These are phyloP conservation scores for Macropodus opercularis DNA, from an alignment of 2,797 vertebrate species.

Conservation along the genomic window DNA sequence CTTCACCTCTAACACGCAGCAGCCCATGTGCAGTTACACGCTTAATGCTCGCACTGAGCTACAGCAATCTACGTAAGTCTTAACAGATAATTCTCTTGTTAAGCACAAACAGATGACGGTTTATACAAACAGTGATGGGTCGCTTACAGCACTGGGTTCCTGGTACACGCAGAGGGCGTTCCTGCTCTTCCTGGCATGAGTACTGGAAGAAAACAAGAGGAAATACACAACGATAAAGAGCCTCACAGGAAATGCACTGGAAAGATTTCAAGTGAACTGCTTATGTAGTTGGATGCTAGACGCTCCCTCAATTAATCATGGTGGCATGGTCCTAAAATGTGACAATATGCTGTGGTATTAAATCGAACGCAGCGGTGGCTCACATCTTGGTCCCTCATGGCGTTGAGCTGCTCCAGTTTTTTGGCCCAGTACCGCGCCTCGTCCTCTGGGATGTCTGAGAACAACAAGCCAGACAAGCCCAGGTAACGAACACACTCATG, in stretches of 20 bases:
- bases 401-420: conserved; percentile 97
- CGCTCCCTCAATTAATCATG: conserved; percentile 26
- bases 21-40: conserved; percentile 49
- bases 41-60: conserved; percentile 45
- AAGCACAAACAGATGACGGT: conserved; percentile 30
- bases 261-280: not conserved
- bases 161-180: conserved; percentile 89
- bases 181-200: conserved; percentile 88
- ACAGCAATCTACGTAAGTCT: conserved; percentile 57
- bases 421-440: conserved; percentile 99
- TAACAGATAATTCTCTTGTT: conserved; percentile 42
- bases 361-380: conserved; percentile 63
- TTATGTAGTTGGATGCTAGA: conserved; percentile 11
- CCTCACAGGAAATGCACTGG: not conserved
- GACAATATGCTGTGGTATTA: conserved; percentile 26
- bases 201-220: conserved; percentile 70
- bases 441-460: conserved; percentile 95
- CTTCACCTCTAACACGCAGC: conserved; percentile 40
- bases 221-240: not conserved
- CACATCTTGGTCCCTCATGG: conserved; percentile 97
- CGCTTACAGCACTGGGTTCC: conserved; percentile 93
- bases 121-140: conserved; percentile 55
- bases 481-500: conserved; percentile 29
- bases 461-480: conserved; percentile 46
- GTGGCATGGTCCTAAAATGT: conserved; percentile 33